These are phyloP conservation scores for Poecilobothrus nobilitatus DNA, from an alignment of 2,888 invertebrate species.

Conservation along the genomic window DNA sequence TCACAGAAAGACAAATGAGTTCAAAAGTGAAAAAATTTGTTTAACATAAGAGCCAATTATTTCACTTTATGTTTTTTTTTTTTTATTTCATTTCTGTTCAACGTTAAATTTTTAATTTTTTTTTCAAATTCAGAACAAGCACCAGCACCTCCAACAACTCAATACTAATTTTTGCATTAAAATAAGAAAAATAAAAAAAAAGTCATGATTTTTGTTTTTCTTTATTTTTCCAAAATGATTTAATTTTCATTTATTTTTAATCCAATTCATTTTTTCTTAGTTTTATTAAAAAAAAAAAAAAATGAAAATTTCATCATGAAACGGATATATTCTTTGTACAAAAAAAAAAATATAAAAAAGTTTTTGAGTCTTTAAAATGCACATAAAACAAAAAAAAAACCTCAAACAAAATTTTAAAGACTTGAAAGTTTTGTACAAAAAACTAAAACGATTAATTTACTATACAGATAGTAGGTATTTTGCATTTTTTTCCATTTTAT, in stretches of 20 bases:
- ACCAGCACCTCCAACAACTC: neutral
- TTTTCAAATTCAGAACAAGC: too few relatives aligned
- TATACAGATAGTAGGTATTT: neutral
- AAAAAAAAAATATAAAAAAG: neutral
- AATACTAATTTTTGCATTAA: neutral
- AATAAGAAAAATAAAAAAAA: neutral
- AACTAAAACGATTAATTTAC: neutral
- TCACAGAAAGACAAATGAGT: neutral
- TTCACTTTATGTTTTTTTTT: neutral
- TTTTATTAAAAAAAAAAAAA: neutral
- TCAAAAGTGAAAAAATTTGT: conserved; percentile 3
- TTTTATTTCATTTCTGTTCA: neutral
- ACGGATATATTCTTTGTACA: too few relatives aligned
- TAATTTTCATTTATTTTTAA: neutral
- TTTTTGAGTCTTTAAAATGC: too few relatives aligned
- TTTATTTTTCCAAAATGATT: neutral
- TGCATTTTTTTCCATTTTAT: neutral
- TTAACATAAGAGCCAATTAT: conserved; percentile 1
- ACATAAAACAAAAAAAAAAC: neutral
- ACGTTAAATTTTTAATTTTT: too few relatives aligned
- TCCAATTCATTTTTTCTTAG: neutral
- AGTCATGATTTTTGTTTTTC: neutral
- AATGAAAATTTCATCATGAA: neutral
- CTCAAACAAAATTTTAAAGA: neutral
- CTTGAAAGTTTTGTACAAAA: neutral